Conservation (phyloP, 2,888 invertebrate species). For the Drosophila mimica region DNA sequence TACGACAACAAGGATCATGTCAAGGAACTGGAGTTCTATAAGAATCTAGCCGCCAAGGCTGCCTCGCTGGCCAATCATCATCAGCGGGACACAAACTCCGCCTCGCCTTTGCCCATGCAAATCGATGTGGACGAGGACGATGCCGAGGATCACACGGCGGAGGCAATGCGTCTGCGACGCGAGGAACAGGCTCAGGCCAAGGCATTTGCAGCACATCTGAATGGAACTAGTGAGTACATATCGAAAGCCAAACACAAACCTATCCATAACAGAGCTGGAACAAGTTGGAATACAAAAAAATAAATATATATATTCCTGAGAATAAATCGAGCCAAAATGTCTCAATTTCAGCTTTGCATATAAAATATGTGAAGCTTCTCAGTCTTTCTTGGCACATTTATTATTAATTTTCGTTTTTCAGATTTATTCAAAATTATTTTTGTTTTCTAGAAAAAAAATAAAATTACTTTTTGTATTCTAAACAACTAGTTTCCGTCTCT, state of each 20-base stretch:
- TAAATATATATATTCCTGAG: neutral
- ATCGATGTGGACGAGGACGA: constrained; percentile 78
- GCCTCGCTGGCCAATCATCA: constrained; percentile 80
- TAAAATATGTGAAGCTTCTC: neutral
- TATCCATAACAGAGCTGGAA: constrained; percentile 31
- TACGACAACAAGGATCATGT: constrained; percentile 81
- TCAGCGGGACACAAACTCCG: constrained; percentile 54
- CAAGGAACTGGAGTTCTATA: constrained; percentile 84
- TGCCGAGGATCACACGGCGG: constrained; percentile 54
- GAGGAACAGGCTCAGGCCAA: constrained; percentile 83
- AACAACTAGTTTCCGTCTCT: constrained; percentile 54
- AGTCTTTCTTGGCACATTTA: neutral
- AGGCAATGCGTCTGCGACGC: constrained; percentile 52
- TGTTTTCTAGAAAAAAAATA: neutral
- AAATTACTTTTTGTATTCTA: neutral
- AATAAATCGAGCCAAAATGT: no score
- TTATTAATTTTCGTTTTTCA: neutral
- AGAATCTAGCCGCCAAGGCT: constrained; percentile 82
- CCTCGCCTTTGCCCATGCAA: constrained; percentile 77
- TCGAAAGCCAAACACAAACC: constrained; percentile 76
- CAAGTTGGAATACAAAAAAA: neutral
- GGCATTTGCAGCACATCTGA: constrained; percentile 87
- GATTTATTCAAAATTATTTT: neutral
- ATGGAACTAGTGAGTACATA: constrained; percentile 88
- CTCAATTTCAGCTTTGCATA: neutral